Evolutionary conservation across 2,888 invertebrate genomes (phyloP), one percentile per base, ranked within the genome.

Genomic region (Ptilodon capucinus): DNA sequence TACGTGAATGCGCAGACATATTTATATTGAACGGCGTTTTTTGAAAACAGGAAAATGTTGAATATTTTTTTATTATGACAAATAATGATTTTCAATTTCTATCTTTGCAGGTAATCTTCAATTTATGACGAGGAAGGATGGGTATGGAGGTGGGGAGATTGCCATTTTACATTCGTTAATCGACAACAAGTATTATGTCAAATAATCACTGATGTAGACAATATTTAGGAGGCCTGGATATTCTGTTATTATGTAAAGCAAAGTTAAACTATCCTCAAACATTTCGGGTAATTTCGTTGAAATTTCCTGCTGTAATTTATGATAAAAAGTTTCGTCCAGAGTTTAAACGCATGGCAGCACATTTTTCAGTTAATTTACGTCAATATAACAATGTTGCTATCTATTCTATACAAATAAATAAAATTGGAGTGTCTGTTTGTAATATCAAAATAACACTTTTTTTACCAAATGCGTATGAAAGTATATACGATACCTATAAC

Each of bases 21-120:
- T 61, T 58, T 52, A 51, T 41, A 57, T 49, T 16, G 28, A 4
- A 21, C 30, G 46, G 48, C 46, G 40, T 42, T 40, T 63, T 46
- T 50, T 45, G 47, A 52, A 67, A 56, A 53, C 46, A 51, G 49
- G 48, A 51, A 48, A 42, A 59, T 51, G 19, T 35, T 17, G 5
- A 14, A 39, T 35, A n/a, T 42, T 48, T 48, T 39, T n/a, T 49
- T 45, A 43, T 43, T 32, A 18, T 49, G 40, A 42, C 14, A 46
- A 60, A 55, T 51, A 55, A 57, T 41, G 40, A 49, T 54, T 65
- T 62, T 47, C 11, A 32, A 46, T 49, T 60, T 64, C 36, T 55
- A 54, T 61, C 8, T 66, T 73, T 68, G 42, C 78, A 79, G 79
- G 79, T 79, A 79, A 72, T 61, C 48, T 46, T 48, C 44, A 44